Conservation (phyloP, 1,140 invertebrate genomes). For the Drosophila santomea region DNA sequence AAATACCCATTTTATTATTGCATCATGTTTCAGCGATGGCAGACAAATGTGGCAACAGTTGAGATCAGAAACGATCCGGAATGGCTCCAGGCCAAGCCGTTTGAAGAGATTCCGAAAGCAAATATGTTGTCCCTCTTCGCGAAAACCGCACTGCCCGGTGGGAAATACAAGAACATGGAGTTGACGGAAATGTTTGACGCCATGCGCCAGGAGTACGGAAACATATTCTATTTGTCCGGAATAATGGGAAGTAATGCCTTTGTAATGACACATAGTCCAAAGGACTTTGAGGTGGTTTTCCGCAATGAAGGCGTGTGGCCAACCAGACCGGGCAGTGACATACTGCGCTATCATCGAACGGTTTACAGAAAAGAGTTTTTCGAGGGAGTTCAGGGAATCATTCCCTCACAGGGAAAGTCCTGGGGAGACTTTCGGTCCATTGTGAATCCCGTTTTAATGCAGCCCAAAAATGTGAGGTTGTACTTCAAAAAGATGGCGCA, state of each 20-base stretch:
- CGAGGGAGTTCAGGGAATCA: slow-evolving; percentile 49
- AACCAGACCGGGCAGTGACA: slow-evolving; percentile 30
- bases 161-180: slow-evolving; percentile 48
- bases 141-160: slow-evolving; percentile 43
- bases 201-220: slow-evolving; percentile 43
- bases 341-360: slow-evolving; percentile 50
- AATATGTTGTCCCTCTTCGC: slow-evolving; percentile 16
- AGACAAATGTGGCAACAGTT: slow-evolving; percentile 31
- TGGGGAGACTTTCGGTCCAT: slow-evolving; percentile 66
- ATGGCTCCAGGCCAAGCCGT: slow-evolving; percentile 59
- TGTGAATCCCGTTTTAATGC: slow-evolving; percentile 78
- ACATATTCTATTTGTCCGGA: slow-evolving; percentile 31
- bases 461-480: slow-evolving; percentile 62
- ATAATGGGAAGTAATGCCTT: slow-evolving; percentile 33
- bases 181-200: slow-evolving; percentile 29
- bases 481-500: slow-evolving; percentile 71
- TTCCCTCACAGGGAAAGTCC: slow-evolving; percentile 53
- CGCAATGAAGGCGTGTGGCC: slow-evolving; percentile 74
- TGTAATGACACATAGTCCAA: slow-evolving; percentile 54
- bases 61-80: slow-evolving; percentile 20
- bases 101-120: slow-evolving; percentile 52
- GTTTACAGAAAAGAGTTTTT: slow-evolving; percentile 55
- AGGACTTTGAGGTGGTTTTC: slow-evolving; percentile 59
- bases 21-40: slow-evolving; percentile 38
- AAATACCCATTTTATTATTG: not conserved